phyloP scores from a whole-genome alignment of 2,797 vertebrate species.

The Cuculus canorus region DNA sequence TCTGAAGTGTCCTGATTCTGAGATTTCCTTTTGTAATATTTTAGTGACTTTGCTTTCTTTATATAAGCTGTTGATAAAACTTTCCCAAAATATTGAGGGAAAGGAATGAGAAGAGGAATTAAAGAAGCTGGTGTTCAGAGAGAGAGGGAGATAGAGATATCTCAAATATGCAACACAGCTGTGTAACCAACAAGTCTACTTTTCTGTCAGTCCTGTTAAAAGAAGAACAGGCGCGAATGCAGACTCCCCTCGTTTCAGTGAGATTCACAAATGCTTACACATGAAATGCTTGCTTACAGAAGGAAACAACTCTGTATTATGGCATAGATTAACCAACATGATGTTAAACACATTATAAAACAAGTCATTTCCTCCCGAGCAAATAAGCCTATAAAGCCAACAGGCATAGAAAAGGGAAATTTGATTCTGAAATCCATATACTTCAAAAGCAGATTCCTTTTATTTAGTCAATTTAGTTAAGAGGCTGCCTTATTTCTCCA shows the following conservation, averaged over 20 bases:
- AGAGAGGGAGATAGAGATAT: neutral
- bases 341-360: slow-evolving; percentile 70
- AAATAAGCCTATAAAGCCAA: slow-evolving; percentile 65
- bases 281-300: slow-evolving; percentile 19
- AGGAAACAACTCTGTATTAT: slow-evolving; percentile 35
- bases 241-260: neutral
- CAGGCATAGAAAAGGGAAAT: slow-evolving; percentile 68
- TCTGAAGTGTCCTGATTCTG: neutral
- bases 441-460: slow-evolving; percentile 69
- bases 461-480: slow-evolving; percentile 55
- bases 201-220: neutral
- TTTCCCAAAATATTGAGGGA: neutral
- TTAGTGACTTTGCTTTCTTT: neutral
- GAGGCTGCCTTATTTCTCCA: slow-evolving; percentile 44
- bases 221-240: neutral
- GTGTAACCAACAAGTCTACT: neutral
- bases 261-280: neutral
- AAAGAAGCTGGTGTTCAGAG: neutral
- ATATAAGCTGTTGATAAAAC: neutral
- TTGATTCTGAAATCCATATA: slow-evolving; percentile 65
- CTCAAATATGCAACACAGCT: neutral
- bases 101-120: neutral
- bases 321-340: slow-evolving; percentile 61
- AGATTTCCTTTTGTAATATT: neutral
- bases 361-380: slow-evolving; percentile 63